Evolutionary conservation across 2,797 vertebrate species (phyloP).

Genomic region (Gouania willdenowi): DNA sequence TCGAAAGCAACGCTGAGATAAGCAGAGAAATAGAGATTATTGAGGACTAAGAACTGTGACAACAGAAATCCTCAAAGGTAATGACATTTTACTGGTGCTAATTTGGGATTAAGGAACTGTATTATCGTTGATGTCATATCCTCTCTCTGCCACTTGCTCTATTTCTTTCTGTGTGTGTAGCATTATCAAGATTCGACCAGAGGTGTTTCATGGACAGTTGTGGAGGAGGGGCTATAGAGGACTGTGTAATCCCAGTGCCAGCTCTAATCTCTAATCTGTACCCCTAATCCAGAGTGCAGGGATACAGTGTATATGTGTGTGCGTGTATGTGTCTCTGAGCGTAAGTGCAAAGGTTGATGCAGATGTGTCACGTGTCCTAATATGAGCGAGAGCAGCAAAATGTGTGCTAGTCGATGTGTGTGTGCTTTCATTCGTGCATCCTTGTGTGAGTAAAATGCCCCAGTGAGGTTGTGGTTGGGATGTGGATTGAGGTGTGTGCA

Average conservation of each 20-base stretch:
- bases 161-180: slow-evolving; percentile 3
- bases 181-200: slow-evolving; percentile 36
- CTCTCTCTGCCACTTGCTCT: background rate
- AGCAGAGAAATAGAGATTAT: too few relatives aligned
- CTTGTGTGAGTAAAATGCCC: slow-evolving; percentile 7
- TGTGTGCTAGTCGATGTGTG: slow-evolving; percentile 1
- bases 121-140: slow-evolving; percentile 24
- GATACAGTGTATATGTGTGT: slow-evolving; percentile 27
- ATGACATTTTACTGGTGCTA: slow-evolving; percentile 21
- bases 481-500: slow-evolving; percentile 13
- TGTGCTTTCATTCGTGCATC: slow-evolving; percentile 32
- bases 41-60: background rate
- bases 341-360: slow-evolving; percentile 34
- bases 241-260: slow-evolving; percentile 68
- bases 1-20: too few relatives aligned
- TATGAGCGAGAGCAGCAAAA: slow-evolving; percentile 21
- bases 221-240: slow-evolving; percentile 51
- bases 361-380: slow-evolving; percentile 28
- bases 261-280: slow-evolving; percentile 79
- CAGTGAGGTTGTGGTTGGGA: slow-evolving; percentile 3
- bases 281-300: slow-evolving; percentile 65
- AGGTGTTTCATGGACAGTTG: slow-evolving; percentile 38
- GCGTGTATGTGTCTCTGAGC: slow-evolving; percentile 4
- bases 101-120: slow-evolving; percentile 41
- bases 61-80: slow-evolving; percentile 18